Base-by-base conservation (phyloP, 1,140 invertebrate genomes). In the Drosophila truncata region DNA sequence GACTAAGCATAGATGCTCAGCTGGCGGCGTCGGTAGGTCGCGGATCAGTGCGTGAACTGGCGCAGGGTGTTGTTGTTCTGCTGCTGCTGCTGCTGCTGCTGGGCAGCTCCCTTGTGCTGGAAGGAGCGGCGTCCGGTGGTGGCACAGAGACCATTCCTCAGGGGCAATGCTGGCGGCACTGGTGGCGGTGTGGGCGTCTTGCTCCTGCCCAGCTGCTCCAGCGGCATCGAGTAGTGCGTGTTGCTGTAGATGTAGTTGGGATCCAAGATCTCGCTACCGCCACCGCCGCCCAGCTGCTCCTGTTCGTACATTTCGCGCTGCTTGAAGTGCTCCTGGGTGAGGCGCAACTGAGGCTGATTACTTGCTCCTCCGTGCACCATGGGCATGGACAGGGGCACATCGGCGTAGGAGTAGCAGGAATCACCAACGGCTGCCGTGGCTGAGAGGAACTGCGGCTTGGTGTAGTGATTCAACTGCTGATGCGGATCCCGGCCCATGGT, bases 201-300 rank as follows among this genome's bases (percentile, higher is more conserved):
- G 63, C 64, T 71, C 49, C 76, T 80, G 11, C 80, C 80, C 47
- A 80, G n/a, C 54, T 91, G 91, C 79, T 92, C 91, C 57, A 92
- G 37, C 2, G 91, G 91, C 84, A 92, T 54, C 9, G 91, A 92
- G 42, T 92, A 92, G 55, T 92, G 91, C 0, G 91, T 77, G 58
- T 92, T 92, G 67, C 84, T 88, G 71, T 92, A 92, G 37, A 92
- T 92, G 44, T 92, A 92, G 54, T 92, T 92, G 47, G 91, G 75
- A 61, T 92, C 91, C 62, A 92, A 67, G 18, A 90, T 78, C 50
- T 84, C 91, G 55, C 76, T 71, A n/a, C 9, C 44, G 9, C 57
- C 50, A 9, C 81, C 90, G 58, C 9, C 42, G 14, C 57, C 50
- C 7, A 54, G 31, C 31, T 55, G 71, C 54, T 86, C 84, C 39